Evolutionary conservation across 2,888 invertebrate species (phyloP).

Genomic region (Dioctria rufipes): DNA sequence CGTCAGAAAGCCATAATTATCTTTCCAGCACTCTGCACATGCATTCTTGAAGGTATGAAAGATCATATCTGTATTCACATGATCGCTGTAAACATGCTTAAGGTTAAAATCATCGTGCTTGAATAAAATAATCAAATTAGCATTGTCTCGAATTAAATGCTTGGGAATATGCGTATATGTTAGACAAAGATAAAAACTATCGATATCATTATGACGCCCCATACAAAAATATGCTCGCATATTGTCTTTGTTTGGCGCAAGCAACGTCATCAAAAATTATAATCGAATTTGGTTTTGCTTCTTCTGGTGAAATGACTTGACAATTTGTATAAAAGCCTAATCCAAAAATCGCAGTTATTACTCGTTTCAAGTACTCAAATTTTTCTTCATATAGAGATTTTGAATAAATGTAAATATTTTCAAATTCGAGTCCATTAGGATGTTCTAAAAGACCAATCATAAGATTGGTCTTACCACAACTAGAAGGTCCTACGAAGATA

Average conservation of each 20-base stretch:
- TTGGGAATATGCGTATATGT: slow-evolving; percentile 66
- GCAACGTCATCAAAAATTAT: slow-evolving; percentile 67
- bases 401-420: slow-evolving; percentile 62
- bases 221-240: slow-evolving; percentile 65
- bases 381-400: slow-evolving; percentile 63
- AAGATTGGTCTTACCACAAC: slow-evolving; percentile 67
- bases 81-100: slow-evolving; percentile 61
- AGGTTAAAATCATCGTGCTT: slow-evolving; percentile 66
- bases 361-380: slow-evolving; percentile 60
- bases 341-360: slow-evolving; percentile 53
- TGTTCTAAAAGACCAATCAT: slow-evolving; percentile 63
- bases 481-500: slow-evolving; percentile 66
- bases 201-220: slow-evolving; percentile 65
- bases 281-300: slow-evolving; percentile 63
- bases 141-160: slow-evolving; percentile 66
- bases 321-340: slow-evolving; percentile 45
- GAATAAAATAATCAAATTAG: slow-evolving; percentile 66
- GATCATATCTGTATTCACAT: slow-evolving; percentile 60
- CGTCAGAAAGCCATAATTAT: slow-evolving; percentile 63
- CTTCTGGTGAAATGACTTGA: slow-evolving; percentile 51
- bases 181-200: slow-evolving; percentile 66
- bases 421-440: slow-evolving; percentile 65
- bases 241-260: slow-evolving; percentile 63
- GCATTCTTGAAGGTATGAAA: slow-evolving; percentile 63
- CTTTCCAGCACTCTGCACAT: slow-evolving; percentile 65